Base-by-base conservation (phyloP, 2,797 vertebrate genomes). In the Sternotherus odoratus region DNA sequence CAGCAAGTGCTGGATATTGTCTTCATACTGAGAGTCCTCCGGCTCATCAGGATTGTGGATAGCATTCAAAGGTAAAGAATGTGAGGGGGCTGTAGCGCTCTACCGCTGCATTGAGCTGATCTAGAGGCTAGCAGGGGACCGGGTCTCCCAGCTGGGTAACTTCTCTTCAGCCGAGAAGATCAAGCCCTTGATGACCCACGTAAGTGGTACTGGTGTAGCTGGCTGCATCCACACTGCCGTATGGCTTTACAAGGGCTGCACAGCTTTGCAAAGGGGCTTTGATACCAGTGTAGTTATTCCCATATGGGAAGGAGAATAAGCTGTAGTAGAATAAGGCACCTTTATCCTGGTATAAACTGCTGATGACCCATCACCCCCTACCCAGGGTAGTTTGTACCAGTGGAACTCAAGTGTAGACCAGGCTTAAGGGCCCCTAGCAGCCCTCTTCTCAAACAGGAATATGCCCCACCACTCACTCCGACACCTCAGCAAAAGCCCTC, bases 1-100 rank as follows among this genome's bases (percentile, higher is more conserved):
- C 98, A 98, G 3, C 98, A 99, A 97, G 97, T 99, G 82, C 97
- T 99, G 97, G 99, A 99, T 95, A 99, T 99, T 0, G 98, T 99
- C 92, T 98, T 99, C 95, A 99, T 99, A 96, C 93, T 99, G 12
- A 95, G 99, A 60, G 98, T 99, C n/a, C 98, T 99, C 53, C 95
- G 99, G 57, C 98, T 99, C 75, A 96, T 99, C 83, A 97, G 99
- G 57, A 98, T 99, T 56, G 98, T 99, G n/a, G 98, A 99, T 98
- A 99, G 98, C 95, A 98, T 99, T 85, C 94, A 99, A 89, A 99
- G 99, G 99, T 99, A 95, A 92, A 12, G 8, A 66, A 26, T 6
- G 86, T n/a, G 69, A 1, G 23, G 0, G 30, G 72, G 15, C 16
- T 11, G 13, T 12, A n/a, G 23, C 56, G 1, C 8, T 28, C 48